Evolutionary conservation across 1,140 invertebrate genomes (phyloP), one percentile per base, ranked within the genome.

Genomic region (Rhyzopertha dominica): DNA sequence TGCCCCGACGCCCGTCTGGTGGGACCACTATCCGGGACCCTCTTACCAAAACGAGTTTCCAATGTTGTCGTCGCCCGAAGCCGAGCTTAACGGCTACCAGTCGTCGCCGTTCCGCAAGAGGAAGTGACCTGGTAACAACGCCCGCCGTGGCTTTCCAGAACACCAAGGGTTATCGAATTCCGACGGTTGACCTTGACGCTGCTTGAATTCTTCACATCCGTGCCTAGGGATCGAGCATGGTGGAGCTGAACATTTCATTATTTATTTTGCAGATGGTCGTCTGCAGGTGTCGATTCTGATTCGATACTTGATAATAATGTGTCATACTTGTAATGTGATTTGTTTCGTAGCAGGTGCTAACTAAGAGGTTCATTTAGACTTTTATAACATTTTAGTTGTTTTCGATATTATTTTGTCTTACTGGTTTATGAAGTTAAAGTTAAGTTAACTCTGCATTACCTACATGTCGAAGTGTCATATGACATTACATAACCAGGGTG

Each of bases 31-130:
- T 43, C 48, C 55, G 14, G 52, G 54, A 7, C 47, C 55, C n/a
- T 56, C 55, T 28, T 58, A 61, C 43, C 56, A 55, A 28, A 51
- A 49, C 37, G 55, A 60, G 28, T 57, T 52, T 24, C 56, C 56
- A 16, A 37, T 39, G 22, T 22, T 57, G 5, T 41, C 50, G 13
- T 56, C 54, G 9, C 45, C 53, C 19, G 46, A 48, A 42, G 35
- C 42, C 30, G 31, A 53, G 13, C 19, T 25, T 16, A 51, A 45
- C 22, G 49, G 35, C 13, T 60, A 58, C 35, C 58, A 57, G n/a
- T 46, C 51, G 13, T 51, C 51, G 17, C 47, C 53, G 8, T 62
- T 59, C 46, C 51, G 57, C 17, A 65, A 62, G 47, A 54, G 58
- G 31, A 65, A 65, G 59, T 65, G 59, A 65, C 52, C 41, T 36